A percentile compares a stretch with the other conserved stretches of the same genome.
Conservation (phyloP, 2,888 invertebrate genomes). For the Leptinotarsa rubiginosa region DNA sequence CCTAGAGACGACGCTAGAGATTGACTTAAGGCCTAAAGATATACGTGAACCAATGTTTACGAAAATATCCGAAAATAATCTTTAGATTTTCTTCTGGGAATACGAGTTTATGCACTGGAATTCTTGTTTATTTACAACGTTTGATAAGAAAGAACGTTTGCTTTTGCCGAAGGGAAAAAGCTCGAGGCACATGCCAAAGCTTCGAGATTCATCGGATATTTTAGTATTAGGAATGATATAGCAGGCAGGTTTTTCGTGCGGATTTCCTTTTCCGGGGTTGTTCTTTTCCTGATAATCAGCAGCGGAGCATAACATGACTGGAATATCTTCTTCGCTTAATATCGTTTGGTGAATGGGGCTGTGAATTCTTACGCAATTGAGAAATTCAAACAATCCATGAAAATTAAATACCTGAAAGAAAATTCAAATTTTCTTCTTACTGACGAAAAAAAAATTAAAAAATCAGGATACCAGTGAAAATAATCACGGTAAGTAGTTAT, state of each 20-base stretch:
- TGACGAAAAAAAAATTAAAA: no score
- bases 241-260: not conserved
- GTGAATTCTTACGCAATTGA: no score
- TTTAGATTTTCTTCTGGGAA: not conserved
- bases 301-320: not conserved
- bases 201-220: not conserved
- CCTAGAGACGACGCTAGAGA: not conserved
- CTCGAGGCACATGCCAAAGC: not conserved
- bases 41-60: slow-evolving; percentile 11
- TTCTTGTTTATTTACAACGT: not conserved
- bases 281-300: not conserved
- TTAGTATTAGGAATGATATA: no score
- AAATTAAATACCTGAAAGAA: not conserved
- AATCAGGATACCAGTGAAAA: no score
- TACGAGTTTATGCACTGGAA: not conserved
- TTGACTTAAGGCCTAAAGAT: slow-evolving; percentile 5
- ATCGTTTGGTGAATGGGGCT: no score
- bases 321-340: not conserved
- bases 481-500: no score
- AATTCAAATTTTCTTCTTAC: no score
- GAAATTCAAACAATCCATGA: not conserved
- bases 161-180: not conserved
- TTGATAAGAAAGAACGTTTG: not conserved
- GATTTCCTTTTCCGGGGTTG: not conserved
- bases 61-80: slow-evolving; percentile 3